phyloP scores from a whole-genome alignment of 1,140 invertebrate species.

The Tetramorium simillimum region DNA sequence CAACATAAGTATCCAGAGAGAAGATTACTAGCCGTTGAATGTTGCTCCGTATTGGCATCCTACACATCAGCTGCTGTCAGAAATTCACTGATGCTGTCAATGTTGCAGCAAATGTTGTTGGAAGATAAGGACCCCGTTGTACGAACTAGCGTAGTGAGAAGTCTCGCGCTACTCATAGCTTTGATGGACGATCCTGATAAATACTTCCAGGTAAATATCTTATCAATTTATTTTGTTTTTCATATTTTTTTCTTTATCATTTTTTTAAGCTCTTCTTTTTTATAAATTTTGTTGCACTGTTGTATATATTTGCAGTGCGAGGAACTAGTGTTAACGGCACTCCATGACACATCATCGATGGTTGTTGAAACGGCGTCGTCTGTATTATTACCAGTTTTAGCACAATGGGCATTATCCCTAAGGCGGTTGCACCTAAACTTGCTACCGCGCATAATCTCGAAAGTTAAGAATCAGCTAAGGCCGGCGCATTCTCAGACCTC shows the following conservation, averaged over 20 bases:
- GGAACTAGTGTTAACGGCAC: conserved; percentile 86
- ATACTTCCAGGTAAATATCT: conserved; percentile 87
- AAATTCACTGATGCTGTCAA: conserved; percentile 90
- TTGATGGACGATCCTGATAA: conserved; percentile 90
- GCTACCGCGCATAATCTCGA: conserved; percentile 78
- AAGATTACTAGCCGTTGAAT: conserved; percentile 90
- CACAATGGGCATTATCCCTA: conserved; percentile 88
- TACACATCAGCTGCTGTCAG: conserved; percentile 89
- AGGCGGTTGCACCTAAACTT: conserved; percentile 85
- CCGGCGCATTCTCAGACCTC: conserved; percentile 74
- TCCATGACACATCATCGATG: conserved; percentile 85
- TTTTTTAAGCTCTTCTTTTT: neutral
- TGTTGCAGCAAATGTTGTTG: conserved; percentile 91
- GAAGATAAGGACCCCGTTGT: conserved; percentile 90
- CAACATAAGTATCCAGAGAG: conserved; percentile 90
- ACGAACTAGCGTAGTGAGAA: conserved; percentile 88
- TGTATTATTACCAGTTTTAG: conserved; percentile 86
- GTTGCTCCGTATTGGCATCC: conserved; percentile 90
- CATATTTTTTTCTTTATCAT: neutral
- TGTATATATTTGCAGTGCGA: conserved; percentile 85
- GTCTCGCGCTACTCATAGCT: conserved; percentile 88
- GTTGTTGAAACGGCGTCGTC: conserved; percentile 85
- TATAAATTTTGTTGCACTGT: neutral
- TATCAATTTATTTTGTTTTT: neutral
- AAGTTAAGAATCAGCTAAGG: conserved; percentile 79